Evolutionary conservation across 2,113 vertebrate species (phyloP).

Genomic region (Protomyctophum bolini): DNA sequence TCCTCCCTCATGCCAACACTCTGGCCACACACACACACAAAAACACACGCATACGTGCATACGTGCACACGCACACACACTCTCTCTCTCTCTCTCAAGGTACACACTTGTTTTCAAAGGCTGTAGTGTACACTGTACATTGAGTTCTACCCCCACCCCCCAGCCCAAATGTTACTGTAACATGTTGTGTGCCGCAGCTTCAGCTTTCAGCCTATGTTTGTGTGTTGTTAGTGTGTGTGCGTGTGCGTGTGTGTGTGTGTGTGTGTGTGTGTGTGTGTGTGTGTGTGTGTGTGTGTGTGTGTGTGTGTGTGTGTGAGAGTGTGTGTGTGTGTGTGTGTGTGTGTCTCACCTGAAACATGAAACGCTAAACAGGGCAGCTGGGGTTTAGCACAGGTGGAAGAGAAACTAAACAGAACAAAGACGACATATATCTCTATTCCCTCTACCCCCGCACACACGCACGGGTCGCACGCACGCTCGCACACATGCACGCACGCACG

Average conservation of each 20-base stretch:
- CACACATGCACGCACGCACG: slow-evolving; percentile 1
- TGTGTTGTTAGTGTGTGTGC: slow-evolving; percentile 1
- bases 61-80: slow-evolving; percentile 39
- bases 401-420: slow-evolving; percentile 75
- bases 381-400: slow-evolving; percentile 77
- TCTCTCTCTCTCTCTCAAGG: neutral
- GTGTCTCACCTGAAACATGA: slow-evolving; percentile 68
- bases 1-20: slow-evolving; percentile 79
- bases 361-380: slow-evolving; percentile 78
- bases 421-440: slow-evolving; percentile 65
- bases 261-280: slow-evolving; percentile 2
- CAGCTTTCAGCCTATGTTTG: neutral
- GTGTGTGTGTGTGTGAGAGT: slow-evolving; percentile 20
- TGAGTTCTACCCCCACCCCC: slow-evolving; percentile 48
- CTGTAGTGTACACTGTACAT: slow-evolving; percentile 60
- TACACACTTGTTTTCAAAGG: slow-evolving; percentile 36
- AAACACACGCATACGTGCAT: slow-evolving; percentile 19
- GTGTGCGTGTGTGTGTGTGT: slow-evolving; percentile 30
- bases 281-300: slow-evolving; percentile 33
- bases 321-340: slow-evolving; percentile 15
- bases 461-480: slow-evolving; percentile 16
- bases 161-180: slow-evolving; percentile 28
- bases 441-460: neutral
- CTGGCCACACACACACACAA: slow-evolving; percentile 68
- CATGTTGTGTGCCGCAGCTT: slow-evolving; percentile 8